A percentile compares a stretch with the other conserved stretches of the same genome.
Conservation (phyloP, 1,140 invertebrate species). For the Diorhabda sublineata region DNA sequence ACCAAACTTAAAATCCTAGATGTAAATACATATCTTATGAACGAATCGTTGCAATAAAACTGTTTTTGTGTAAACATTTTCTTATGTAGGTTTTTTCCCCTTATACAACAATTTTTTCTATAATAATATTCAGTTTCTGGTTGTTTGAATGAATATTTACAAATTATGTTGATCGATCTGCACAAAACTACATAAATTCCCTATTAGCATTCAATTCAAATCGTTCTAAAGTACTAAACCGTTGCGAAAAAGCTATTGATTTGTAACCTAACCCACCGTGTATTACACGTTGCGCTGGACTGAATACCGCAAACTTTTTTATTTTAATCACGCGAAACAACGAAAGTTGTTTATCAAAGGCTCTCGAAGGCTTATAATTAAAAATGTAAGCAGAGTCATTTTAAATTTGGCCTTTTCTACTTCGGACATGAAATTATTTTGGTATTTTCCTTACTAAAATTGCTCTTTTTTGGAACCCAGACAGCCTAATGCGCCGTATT, state of each 20-base stretch:
- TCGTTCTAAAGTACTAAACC: not conserved
- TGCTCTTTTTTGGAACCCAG: no score
- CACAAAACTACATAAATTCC: not conserved
- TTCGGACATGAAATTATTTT: no score
- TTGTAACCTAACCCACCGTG: not conserved
- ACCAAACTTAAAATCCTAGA: no score
- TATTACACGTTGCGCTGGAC: not conserved
- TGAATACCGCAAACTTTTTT: not conserved
- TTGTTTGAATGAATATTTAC: not conserved
- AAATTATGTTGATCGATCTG: not conserved
- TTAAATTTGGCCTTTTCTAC: no score
- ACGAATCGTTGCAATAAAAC: not conserved
- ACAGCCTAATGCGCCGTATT: no score
- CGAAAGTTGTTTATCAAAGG: no score
- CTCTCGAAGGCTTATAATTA: no score
- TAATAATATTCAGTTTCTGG: not conserved
- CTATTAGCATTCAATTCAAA: not conserved
- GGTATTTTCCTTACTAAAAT: no score
- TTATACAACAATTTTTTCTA: not conserved
- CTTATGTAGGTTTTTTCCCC: not conserved
- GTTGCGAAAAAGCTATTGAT: not conserved
- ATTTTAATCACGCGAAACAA: not conserved
- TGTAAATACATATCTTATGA: not conserved
- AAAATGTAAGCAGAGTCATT: no score
- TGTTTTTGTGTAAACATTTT: not conserved